Evolutionary conservation across 2,888 invertebrate species (phyloP), one percentile per base, ranked within the genome.

Genomic region (Pegoplata infirma): DNA sequence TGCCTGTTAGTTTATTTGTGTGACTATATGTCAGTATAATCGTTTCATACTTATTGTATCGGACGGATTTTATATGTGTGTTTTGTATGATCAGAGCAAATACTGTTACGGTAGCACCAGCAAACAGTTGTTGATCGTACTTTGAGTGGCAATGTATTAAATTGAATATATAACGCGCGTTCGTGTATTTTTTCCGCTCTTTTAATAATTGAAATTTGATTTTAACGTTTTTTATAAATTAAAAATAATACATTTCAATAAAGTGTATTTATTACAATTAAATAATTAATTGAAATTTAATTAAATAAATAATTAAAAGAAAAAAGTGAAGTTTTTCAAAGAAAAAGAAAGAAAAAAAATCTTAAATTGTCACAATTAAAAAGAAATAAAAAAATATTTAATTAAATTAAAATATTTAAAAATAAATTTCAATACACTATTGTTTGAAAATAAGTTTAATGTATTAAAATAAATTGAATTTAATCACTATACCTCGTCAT

Each of bases 61-160:
- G 19, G 69, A 32, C 78, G 5, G 53, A 28, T 49, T 32, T 10
- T 23, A 12, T 49, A 2, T 49, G 32, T 59, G 28, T 40, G 32
- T 32, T 7, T 28, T 28, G 67, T 74, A 61, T 55, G 67, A 68
- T 61, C 55, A 40, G 21, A 75, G 55, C 75, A 75, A 75, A 75
- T 75, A 63, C 61, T 74, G 69, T 71, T 79, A 79, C 79, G 75
- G 79, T 79, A 79, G 79, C 79, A 55, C 51, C 66, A 61, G 59
- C 21, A 74, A 73, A 66, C 69, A 79, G 79, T 79, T 79, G 79
- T 79, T 79, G 79, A 79, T 79, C 79, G 79, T 79, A 71, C 75
- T 79, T 79, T 71, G 75, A 79, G 75, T 79, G 55, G 79, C 75
- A 79, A 71, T 79, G 79, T 79, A 61, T 79, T 71, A 25, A 55